Base-by-base conservation (phyloP, 2,797 vertebrate genomes). In the Danio choprae region DNA sequence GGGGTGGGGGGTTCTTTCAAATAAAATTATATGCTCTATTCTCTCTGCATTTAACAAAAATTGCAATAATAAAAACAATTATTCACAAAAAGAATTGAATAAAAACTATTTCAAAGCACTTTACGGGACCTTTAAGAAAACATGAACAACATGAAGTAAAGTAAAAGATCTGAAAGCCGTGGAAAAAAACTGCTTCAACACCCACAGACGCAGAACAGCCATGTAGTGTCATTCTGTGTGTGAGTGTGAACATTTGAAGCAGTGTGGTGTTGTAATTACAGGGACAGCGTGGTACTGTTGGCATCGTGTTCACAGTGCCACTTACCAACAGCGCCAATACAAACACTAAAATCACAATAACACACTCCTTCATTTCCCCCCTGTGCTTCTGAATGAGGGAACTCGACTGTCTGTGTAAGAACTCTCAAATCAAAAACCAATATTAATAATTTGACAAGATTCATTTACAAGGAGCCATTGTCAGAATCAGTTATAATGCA, bases 231-330 rank as follows among this genome's bases (percentile, higher is more conserved):
- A 77, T 36, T 77, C 8, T 77, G 55, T 64, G 63, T 77, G 48
- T 50, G 63, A 68, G 72, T 75, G 55, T 62, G 44, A 62, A 65
- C 79, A 81, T 59, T 40, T 16, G 29, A 55, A 71, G 63, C 40
- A 67, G 79, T 43, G 38, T 77, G 74, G 70, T 43, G 55, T 44
- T 76, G 51, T 29, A 76, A 58, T 83, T 81, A 77, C 58, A 55
- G 44, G 53, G 40, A 81, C 59, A 56, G 48, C 40, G 50, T 71
- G 71, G 15, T 65, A 16, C 44, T 60, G 48, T 22, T 56, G 60
- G 63, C 73, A 65, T 51, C 46, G 18, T 43, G 60, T 43, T 68
- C 67, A 70, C 67, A 73, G 53, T 59, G 70, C 50, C 70, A 44
- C 72, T 77, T 70, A 56, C 36, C 53, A 53, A 53, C 67, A 77